Evolutionary conservation across 1,140 invertebrate genomes (phyloP).

Genomic region (Lerema accius): DNA sequence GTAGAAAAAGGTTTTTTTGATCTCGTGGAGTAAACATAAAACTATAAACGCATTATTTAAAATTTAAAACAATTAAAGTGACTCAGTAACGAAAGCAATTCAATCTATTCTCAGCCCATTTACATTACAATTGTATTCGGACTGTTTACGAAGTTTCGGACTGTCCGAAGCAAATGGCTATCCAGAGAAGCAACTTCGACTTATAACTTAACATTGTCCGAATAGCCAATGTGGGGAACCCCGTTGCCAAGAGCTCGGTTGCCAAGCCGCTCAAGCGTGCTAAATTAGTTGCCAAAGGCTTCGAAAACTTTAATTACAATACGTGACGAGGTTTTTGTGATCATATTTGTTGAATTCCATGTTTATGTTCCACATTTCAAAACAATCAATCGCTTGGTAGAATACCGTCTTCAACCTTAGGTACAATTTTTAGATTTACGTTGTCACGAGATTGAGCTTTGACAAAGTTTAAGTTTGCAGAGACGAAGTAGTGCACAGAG

Average conservation of each 20-base stretch:
- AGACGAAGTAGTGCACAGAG: too few relatives aligned
- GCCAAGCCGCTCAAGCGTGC: neutral
- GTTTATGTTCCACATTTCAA: neutral
- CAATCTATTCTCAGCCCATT: too few relatives aligned
- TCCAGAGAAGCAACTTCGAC: neutral
- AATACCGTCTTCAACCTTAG: too few relatives aligned
- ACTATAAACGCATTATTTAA: too few relatives aligned
- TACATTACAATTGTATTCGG: neutral
- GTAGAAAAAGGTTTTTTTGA: too few relatives aligned
- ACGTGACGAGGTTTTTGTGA: neutral
- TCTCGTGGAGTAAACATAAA: too few relatives aligned
- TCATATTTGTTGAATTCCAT: constrained; percentile 11
- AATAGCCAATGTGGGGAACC: constrained; percentile 3
- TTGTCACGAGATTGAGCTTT: too few relatives aligned
- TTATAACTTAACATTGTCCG: neutral
- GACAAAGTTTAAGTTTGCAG: too few relatives aligned
- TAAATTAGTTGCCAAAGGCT: constrained; percentile 8
- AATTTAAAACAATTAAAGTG: too few relatives aligned
- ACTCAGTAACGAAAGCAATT: too few relatives aligned
- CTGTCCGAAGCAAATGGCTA: neutral
- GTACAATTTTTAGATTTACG: too few relatives aligned
- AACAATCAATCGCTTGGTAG: too few relatives aligned
- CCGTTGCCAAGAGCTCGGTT: constrained; percentile 5
- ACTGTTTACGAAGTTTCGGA: neutral
- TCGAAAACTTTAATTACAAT: constrained; percentile 12